Percentiles rank a stretch among this genome's conserved stretches.
Conservation (phyloP, 2,888 invertebrate species). For the Flexamia atlantica region DNA sequence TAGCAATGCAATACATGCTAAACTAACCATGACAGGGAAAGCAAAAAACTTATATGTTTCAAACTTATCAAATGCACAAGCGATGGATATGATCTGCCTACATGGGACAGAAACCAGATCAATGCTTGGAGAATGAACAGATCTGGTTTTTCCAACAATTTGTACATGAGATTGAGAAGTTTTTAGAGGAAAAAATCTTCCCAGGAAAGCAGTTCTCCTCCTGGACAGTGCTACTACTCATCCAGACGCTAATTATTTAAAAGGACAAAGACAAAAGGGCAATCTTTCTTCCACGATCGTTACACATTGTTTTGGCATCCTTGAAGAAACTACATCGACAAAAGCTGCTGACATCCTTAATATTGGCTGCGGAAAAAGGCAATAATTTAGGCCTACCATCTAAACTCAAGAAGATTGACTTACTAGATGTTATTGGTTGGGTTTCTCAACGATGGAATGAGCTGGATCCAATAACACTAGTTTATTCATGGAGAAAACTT, state of each 20-base stretch:
- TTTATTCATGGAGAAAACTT: neutral
- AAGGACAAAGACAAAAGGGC: slow-evolving; percentile 27
- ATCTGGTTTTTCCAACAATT: slow-evolving; percentile 16
- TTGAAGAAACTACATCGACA: no score
- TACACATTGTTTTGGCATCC: neutral
- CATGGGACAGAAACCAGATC: slow-evolving; percentile 7
- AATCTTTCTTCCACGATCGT: slow-evolving; percentile 16
- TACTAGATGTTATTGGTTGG: neutral
- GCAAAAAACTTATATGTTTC: neutral
- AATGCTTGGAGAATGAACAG: slow-evolving; percentile 26
- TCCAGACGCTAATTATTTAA: neutral
- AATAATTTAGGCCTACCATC: no score
- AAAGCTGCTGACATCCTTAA: no score
- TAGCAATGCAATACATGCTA: slow-evolving; percentile 35
- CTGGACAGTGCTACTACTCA: slow-evolving; percentile 40
- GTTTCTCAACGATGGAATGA: neutral
- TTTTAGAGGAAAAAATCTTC: slow-evolving; percentile 47
- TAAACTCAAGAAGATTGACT: no score
- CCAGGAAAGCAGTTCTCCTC: slow-evolving; percentile 46
- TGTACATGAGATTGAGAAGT: slow-evolving; percentile 52
- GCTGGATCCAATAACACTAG: neutral
- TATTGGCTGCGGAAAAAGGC: no score
- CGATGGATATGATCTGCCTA: slow-evolving; percentile 1
- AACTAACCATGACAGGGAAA: slow-evolving; percentile 5
- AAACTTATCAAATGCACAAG: neutral